These are phyloP conservation scores for Lophotriccus pileatus DNA, from an alignment of 2,797 vertebrate genomes.

Conservation along the genomic window DNA sequence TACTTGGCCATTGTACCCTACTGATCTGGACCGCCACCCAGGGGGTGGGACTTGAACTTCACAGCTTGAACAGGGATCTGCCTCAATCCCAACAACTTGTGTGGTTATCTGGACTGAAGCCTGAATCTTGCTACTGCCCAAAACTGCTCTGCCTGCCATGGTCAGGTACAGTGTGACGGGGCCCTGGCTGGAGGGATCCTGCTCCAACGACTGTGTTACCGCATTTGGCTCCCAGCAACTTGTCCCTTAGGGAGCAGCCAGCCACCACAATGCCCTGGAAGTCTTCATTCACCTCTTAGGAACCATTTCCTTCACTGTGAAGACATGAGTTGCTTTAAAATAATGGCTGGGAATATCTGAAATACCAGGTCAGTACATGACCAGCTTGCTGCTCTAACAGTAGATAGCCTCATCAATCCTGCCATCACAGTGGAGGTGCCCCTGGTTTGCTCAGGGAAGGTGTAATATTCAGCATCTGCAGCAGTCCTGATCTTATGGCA, in stretches of 20 bases:
- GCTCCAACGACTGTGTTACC: rapidly evolving
- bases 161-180: rapidly evolving
- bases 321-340: neutral
- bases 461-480: neutral
- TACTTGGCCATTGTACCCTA: rapidly evolving
- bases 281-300: neutral
- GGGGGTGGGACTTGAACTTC: neutral
- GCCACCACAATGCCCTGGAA: neutral
- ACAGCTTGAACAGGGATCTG: rapidly evolving
- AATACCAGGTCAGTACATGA: neutral
- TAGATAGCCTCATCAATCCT: neutral
- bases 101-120: neutral
- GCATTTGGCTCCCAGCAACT: neutral
- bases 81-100: neutral
- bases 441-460: neutral
- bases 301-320: neutral
- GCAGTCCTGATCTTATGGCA: neutral
- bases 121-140: neutral
- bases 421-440: neutral
- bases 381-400: neutral
- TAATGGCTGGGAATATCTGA: neutral
- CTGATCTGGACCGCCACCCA: no score
- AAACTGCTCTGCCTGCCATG: neutral
- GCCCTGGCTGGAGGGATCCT: neutral
- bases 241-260: neutral